Conservation (phyloP, 2,113 vertebrate genomes). For the Neolamprologus variostigma region DNA sequence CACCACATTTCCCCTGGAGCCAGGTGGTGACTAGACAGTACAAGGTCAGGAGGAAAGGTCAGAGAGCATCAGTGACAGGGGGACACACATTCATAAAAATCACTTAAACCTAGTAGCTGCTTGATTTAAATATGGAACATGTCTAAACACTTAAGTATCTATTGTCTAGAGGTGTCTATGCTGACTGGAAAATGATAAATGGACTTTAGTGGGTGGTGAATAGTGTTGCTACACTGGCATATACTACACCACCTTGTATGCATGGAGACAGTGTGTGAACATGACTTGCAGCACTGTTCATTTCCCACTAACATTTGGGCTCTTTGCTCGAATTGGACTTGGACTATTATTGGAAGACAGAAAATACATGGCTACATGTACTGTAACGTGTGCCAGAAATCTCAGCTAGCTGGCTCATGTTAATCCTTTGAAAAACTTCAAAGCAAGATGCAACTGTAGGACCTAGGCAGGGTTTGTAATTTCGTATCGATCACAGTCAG, state of each 20-base stretch:
- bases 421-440: constrained; percentile 10
- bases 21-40: constrained; percentile 65
- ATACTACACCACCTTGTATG: not conserved
- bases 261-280: not conserved
- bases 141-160: not conserved
- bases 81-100: not conserved
- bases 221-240: not conserved
- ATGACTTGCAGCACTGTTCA: not conserved
- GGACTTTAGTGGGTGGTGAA: not conserved
- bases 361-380: not conserved
- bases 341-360: not conserved
- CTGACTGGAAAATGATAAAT: not conserved
- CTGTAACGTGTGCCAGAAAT: not conserved
- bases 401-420: not conserved
- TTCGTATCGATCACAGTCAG: constrained; percentile 32
- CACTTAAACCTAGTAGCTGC: not conserved
- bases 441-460: not conserved
- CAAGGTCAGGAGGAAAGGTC: constrained; percentile 58
- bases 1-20: constrained; percentile 25
- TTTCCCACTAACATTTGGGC: constrained; percentile 10
- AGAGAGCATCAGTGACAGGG: constrained; percentile 17
- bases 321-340: not conserved
- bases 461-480: not conserved
- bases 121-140: not conserved
- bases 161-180: not conserved